Percentiles rank a stretch among this genome's conserved stretches.
Evolutionary conservation across 2,113 vertebrate genomes (phyloP).

Genomic region (Heptranchias perlo): DNA sequence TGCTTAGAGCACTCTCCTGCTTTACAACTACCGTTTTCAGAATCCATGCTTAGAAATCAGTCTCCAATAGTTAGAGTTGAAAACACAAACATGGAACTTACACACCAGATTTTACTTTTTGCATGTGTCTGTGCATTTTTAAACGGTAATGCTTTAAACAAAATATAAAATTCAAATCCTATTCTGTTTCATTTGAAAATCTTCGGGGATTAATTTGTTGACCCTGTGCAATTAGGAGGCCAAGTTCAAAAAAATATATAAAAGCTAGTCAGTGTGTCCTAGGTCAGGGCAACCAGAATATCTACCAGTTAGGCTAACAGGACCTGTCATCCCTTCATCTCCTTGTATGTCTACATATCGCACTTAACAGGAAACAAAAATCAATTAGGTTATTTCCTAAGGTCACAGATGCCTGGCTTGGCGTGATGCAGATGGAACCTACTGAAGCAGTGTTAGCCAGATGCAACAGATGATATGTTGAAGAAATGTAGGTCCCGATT

Average conservation of each 20-base stretch:
- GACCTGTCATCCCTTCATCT: not conserved
- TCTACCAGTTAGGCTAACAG: not conserved
- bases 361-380: constrained; percentile 24
- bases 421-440: not conserved
- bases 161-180: not conserved
- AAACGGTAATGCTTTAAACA: not conserved
- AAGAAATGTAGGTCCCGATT: not conserved
- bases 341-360: not conserved
- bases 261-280: not conserved
- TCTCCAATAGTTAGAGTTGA: not conserved
- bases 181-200: not conserved
- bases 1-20: not conserved
- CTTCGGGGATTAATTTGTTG: constrained; percentile 21
- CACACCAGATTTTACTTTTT: not conserved
- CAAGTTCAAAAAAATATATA: constrained; percentile 22
- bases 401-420: not conserved
- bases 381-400: constrained; percentile 30
- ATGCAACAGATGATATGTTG: not conserved
- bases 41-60: not conserved
- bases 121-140: not conserved
- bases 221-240: not conserved
- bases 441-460: not conserved
- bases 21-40: not conserved
- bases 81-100: not conserved
- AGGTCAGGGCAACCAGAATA: not conserved